phyloP scores from a whole-genome alignment of 2,888 invertebrate genomes.

The Polia nebulosa region DNA sequence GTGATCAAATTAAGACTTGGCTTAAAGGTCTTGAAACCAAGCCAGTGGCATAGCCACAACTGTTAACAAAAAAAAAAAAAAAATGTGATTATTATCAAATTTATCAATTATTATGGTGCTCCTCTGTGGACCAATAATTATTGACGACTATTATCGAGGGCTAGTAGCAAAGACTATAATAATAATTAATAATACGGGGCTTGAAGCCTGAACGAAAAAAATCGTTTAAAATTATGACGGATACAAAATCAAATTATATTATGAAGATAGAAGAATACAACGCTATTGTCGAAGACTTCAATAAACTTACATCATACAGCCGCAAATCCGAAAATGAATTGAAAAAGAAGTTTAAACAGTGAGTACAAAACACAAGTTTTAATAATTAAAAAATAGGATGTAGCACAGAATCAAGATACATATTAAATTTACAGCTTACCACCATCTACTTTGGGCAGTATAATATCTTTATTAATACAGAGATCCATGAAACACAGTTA shows the following conservation, averaged over 20 bases:
- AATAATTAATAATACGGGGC: too few relatives aligned
- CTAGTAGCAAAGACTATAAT: too few relatives aligned
- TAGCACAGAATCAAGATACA: background rate
- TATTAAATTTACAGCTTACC: constrained; percentile 86
- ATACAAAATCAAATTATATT: constrained; percentile 71
- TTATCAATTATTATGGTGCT: too few relatives aligned
- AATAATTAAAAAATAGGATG: background rate
- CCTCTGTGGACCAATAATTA: too few relatives aligned
- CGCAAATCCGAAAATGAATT: constrained; percentile 92
- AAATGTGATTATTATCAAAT: too few relatives aligned
- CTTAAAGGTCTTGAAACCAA: too few relatives aligned
- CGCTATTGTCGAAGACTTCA: constrained; percentile 90
- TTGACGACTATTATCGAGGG: too few relatives aligned
- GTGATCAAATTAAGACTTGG: too few relatives aligned
- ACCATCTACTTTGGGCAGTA: constrained; percentile 92
- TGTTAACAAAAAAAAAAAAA: too few relatives aligned
- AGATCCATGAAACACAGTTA: constrained; percentile 92
- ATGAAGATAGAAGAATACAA: constrained; percentile 87
- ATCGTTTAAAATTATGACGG: constrained; percentile 34
- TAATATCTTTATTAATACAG: constrained; percentile 92
- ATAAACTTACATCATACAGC: constrained; percentile 89
- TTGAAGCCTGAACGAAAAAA: background rate
- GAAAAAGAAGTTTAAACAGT: constrained; percentile 91
- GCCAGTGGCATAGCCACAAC: too few relatives aligned
- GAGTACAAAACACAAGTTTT: constrained; percentile 61